phyloP scores from a whole-genome alignment of 2,888 invertebrate genomes.

The Zhengitettix transpicula region DNA sequence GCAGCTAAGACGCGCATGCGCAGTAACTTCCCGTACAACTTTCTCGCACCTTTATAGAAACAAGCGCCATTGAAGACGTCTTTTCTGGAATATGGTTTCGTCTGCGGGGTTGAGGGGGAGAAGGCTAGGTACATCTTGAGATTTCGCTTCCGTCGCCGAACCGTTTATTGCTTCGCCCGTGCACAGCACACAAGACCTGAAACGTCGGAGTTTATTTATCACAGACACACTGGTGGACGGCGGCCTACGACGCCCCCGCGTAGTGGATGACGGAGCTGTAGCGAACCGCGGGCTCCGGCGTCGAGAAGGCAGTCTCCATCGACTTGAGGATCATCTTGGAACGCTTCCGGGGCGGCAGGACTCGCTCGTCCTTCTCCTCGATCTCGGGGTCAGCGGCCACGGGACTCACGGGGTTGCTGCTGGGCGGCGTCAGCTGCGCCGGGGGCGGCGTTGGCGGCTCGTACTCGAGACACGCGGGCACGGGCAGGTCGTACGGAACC shows the following conservation, averaged over 20 bases:
- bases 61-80: too few relatives aligned
- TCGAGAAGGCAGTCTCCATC: constrained; percentile 32
- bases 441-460: background rate
- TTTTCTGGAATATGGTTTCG: too few relatives aligned
- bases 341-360: constrained; percentile 61
- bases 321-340: constrained; percentile 57
- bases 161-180: too few relatives aligned
- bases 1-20: too few relatives aligned
- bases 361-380: constrained; percentile 38
- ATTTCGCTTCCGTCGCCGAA: too few relatives aligned
- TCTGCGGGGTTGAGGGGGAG: too few relatives aligned
- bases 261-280: constrained; percentile 72
- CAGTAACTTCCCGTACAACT: too few relatives aligned
- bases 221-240: too few relatives aligned
- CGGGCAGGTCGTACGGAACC: constrained; percentile 11
- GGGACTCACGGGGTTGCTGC: constrained; percentile 37
- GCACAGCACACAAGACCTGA: too few relatives aligned
- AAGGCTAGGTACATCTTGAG: too few relatives aligned
- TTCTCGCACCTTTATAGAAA: too few relatives aligned
- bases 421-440: constrained; percentile 36
- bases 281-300: constrained; percentile 25
- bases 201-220: too few relatives aligned
- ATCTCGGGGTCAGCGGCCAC: constrained; percentile 30
- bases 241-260: constrained; percentile 44
- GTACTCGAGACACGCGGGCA: constrained; percentile 9